Percentiles rank a stretch among this genome's conserved stretches.
phyloP scores from a whole-genome alignment of 2,888 invertebrate species.

The Crocallis elinguaria region DNA sequence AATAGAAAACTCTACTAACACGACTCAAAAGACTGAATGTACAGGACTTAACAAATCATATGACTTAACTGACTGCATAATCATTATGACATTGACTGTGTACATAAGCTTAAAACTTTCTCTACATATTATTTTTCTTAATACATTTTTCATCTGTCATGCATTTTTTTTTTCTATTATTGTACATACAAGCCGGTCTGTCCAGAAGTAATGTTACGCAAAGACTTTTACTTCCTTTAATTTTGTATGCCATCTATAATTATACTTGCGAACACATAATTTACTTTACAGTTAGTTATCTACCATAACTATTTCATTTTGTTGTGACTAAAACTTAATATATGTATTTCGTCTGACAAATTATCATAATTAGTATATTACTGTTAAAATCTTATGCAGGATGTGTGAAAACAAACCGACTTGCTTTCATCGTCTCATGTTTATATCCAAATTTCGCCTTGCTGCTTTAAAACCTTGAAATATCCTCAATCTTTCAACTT shows the following conservation, averaged over 20 bases:
- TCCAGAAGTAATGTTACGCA: conserved; percentile 19
- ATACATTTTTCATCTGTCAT: neutral
- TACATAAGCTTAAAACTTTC: neutral
- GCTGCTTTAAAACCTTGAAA: too few species aligned
- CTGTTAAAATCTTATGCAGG: too few species aligned
- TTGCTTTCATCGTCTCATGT: too few species aligned
- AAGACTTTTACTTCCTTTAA: conserved; percentile 29
- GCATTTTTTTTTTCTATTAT: neutral
- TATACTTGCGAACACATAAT: neutral
- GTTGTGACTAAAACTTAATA: neutral
- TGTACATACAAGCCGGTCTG: conserved; percentile 9
- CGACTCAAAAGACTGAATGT: conserved; percentile 2
- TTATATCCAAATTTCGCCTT: too few species aligned
- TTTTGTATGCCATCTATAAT: conserved; percentile 8
- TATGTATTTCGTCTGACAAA: neutral
- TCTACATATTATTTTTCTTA: neutral
- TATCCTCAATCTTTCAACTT: too few species aligned
- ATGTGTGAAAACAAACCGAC: too few species aligned
- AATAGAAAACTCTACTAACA: conserved; percentile 8
- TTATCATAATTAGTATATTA: neutral
- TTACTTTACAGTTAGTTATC: neutral
- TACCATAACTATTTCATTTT: neutral
- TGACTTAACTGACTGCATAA: conserved; percentile 17
- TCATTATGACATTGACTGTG: neutral
- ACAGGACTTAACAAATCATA: conserved; percentile 37